Evolutionary conservation across 1,140 invertebrate genomes (phyloP), one percentile per base, ranked within the genome.

Genomic region (Zaprionus capensis): DNA sequence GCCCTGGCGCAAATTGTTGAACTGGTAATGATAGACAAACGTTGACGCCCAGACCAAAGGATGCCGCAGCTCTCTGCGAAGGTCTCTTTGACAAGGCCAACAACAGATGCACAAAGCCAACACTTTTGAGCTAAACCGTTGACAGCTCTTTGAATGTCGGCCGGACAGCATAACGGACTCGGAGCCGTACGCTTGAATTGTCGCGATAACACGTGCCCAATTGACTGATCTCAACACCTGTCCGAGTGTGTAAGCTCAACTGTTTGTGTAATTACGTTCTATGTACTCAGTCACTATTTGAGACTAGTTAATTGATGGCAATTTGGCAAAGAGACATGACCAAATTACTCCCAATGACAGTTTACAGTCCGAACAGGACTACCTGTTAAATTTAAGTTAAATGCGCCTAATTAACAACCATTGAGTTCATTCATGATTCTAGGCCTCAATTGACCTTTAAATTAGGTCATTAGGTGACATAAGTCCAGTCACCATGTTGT

Each of bases 1-100:
- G 57, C 58, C 24, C 51, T 66, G 66, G 74, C 71, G 65, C 78
- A 90, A 81, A 84, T 76, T 90, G 84, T 75, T 70, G 64, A 76
- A 71, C 81, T 76, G 68, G 75, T 85, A 90, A 81, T 87, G 84
- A 84, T 78, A 88, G 84, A 78, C 84, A 83, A 87, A 80, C 71
- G 83, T 80, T 86, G 67, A 63, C 62, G 41, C 78, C 62, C 41
- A 44, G 38, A 41, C 38, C 38, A 15, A 38, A 38, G 36, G 36
- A 38, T 15, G 36, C 36, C 36, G 5, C 38, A 63, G 28, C 28
- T 9, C 2, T 7, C 31, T 68, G 76, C 82, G 38, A 41, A 14
- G 38, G 15, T 5, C 15, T 14, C 17, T 6, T 72, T 81, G 76
- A 79, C 58, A 71, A 41, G 41, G 58, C 41, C 62, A 66, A 62